Percentiles rank a stretch among this genome's conserved stretches.
These are phyloP conservation scores for Marmota monax DNA, from an alignment of 2,113 vertebrate genomes.

Conservation along the genomic window DNA sequence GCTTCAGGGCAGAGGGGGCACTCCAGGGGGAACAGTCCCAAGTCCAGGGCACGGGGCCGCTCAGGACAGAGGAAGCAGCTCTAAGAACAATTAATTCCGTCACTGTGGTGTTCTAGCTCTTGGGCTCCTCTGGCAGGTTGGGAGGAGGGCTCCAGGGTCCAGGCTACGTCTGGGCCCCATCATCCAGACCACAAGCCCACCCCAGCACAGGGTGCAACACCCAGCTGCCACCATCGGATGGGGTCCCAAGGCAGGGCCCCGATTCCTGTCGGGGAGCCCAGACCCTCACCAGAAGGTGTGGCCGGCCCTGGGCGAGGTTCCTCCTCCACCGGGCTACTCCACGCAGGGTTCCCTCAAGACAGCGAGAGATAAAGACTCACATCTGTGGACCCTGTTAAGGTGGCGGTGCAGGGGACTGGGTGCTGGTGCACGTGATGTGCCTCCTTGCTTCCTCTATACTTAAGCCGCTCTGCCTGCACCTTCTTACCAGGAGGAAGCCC, in stretches of 20 bases:
- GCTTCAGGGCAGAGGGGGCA: not conserved
- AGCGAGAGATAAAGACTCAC: not conserved
- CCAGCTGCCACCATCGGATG: fast-evolving
- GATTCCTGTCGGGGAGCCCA: not conserved
- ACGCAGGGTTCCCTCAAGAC: not conserved
- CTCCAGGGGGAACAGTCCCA: not conserved
- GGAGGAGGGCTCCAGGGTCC: not conserved
- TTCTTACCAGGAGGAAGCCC: not conserved
- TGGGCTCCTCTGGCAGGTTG: not conserved
- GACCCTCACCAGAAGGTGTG: fast-evolving
- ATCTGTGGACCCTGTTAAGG: fast-evolving
- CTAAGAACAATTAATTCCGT: not conserved
- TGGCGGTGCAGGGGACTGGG: fast-evolving
- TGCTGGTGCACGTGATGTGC: fast-evolving
- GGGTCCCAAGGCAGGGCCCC: too few relatives aligned
- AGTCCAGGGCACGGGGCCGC: too few relatives aligned
- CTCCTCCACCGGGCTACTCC: fast-evolving
- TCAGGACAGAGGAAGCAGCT: too few relatives aligned
- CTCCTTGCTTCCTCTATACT: not conserved
- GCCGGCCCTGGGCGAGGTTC: not conserved
- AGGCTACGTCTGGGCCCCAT: fast-evolving
- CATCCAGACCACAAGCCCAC: too few relatives aligned
- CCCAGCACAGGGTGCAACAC: fast-evolving
- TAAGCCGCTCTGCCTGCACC: not conserved
- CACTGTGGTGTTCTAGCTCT: fast-evolving